Evolutionary conservation across 2,888 invertebrate genomes (phyloP), one percentile per base, ranked within the genome.

Genomic region (Odiellus spinosus): DNA sequence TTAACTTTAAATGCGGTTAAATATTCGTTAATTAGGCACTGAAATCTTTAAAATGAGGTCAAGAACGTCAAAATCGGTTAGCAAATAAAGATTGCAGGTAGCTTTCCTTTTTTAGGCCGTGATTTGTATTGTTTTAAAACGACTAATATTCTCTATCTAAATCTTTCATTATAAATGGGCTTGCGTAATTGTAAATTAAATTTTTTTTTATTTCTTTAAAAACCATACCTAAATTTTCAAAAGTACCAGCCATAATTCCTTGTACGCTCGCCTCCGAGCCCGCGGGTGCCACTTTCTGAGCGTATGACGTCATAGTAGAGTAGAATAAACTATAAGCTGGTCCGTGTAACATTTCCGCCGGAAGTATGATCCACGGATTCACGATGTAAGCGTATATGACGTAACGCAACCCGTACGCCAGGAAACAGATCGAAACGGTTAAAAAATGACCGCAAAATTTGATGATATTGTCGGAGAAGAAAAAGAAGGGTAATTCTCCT

Each of bases 401-500:
- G 40, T 64, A 58, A 6, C 65, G 55, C 1, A 62, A 14, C 3
- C 56, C 55, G 46, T 58, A 63, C 0, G 58, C 61, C 6, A 56
- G 19, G 34, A 59, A 54, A 4, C 60, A 59, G n/a, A 63, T 19
- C 40, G 60, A 60, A 1, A 65, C 49, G 46, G 61, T 62, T 12
- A 46, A 47, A 3, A 62, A 47, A 17, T 62, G 59, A 8, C 53
- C 51, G 1, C 50, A 20, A 11, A 39, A 45, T 12, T 46, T 39
- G 3, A 50, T 46, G 3, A 53, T 19, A 44, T 44, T 44, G 15
- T 49, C 47, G 18, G 87, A 86, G 3, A 84, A 65, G 61, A 87
- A 85, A 65, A 88, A 80, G 60, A 87, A 83, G 0, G 87, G 87
- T 58, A 87, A 69, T 65, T 88, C 88, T 1, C 87, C 87, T 19